Base-by-base conservation (phyloP, 2,888 invertebrate species). In the Amorpha juglandis region DNA sequence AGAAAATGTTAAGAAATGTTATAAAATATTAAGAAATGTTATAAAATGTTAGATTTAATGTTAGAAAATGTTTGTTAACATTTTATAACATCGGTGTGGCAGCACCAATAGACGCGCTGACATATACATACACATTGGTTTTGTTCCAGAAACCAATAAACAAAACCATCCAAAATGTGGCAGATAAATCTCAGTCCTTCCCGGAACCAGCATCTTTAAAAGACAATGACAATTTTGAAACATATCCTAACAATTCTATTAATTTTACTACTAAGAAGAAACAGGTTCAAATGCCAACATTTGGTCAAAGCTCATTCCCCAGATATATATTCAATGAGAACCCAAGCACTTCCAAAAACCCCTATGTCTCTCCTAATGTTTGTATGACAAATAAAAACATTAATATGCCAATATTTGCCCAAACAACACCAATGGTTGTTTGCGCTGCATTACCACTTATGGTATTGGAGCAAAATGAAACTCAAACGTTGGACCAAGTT, bases 191-290 rank as follows among this genome's bases (percentile, higher is more conserved):
- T 0, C 79, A 81, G 8, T 19, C 62, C 0, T 82, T 77, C 38
- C 84, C 83, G 0, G 88, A 87, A 67, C 86, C 87, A 0, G 68
- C 68, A 0, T 77, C 72, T 1, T 80, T 81, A 11, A 21, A 58
- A 21, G 4, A 19, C 6, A 55, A 50, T 9, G 35, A 38, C 12
- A 16, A n/a, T 7, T n/a, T 2, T 11, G 3, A 35, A 55, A 14
- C 8, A 4, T 3, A 55, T 0, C 14, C 35, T 9, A n/a, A 8
- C 4, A 35, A 16, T 4, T 55, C 35, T 12, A 19, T 38, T 9
- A 35, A n/a, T 12, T 42, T 42, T 9, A 38, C 11, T 58, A 42
- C 16, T 0, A 4, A 19, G 0, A 58, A 58, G 6, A 58, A 42
- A 42, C 58, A 38, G 6, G 7, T 16, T 42, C 19, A 58, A 9